Evolutionary conservation across 30 jellyfish, hydroid and myxozoan species (phyloP).

Genomic region (Sanderia malayensis): DNA sequence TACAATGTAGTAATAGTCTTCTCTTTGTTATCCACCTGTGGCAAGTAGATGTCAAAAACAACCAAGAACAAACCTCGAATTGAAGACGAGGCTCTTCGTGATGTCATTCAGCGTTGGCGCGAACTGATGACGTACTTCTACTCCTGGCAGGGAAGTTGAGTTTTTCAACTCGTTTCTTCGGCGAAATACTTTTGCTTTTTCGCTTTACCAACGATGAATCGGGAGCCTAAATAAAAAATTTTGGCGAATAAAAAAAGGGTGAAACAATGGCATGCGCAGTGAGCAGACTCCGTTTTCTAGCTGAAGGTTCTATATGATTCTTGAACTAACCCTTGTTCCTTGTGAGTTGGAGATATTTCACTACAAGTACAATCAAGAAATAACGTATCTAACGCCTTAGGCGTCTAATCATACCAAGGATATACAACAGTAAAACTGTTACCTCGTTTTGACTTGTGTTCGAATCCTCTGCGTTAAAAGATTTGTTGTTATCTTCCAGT

Average conservation of each 20-base stretch:
- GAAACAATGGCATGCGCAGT: neutral
- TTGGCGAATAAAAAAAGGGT: neutral
- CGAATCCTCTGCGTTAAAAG: neutral
- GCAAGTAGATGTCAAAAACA: no score
- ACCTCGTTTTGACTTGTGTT: neutral
- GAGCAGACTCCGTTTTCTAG: neutral
- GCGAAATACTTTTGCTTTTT: constrained; percentile 7
- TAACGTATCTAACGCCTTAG: no score
- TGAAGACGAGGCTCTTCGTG: no score
- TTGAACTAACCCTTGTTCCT: neutral
- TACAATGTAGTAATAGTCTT: no score
- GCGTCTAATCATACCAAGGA: no score
- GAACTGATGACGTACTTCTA: neutral
- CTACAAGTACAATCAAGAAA: no score
- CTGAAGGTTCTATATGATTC: neutral
- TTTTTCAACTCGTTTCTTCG: neutral
- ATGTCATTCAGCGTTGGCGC: neutral
- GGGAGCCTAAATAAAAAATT: neutral
- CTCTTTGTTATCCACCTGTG: no score
- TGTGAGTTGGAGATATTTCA: neutral
- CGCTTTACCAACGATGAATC: neutral
- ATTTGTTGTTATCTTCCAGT: no score
- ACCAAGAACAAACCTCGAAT: no score
- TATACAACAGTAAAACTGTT: no score
- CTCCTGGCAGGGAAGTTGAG: neutral